These are phyloP conservation scores for Pelobates fuscus DNA, from an alignment of 2,113 vertebrate species.

Conservation along the genomic window DNA sequence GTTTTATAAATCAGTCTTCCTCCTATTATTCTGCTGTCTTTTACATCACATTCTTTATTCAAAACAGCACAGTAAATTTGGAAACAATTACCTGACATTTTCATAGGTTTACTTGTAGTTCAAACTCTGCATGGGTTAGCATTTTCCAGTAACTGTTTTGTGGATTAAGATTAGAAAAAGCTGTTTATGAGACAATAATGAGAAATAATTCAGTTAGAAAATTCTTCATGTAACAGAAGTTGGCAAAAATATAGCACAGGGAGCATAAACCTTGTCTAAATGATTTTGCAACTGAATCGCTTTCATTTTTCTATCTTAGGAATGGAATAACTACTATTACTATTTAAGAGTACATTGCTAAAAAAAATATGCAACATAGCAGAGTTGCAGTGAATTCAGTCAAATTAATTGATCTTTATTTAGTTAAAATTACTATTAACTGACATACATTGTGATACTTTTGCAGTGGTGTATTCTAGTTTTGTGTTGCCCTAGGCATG, in stretches of 20 bases:
- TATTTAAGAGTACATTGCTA: too few species aligned
- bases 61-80: constrained; percentile 30
- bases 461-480: too few species aligned
- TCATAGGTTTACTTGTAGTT: constrained; percentile 37
- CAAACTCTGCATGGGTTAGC: constrained; percentile 36
- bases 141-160: constrained; percentile 36
- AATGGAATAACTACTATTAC: too few species aligned
- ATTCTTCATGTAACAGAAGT: not conserved
- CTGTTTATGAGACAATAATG: constrained; percentile 12
- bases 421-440: too few species aligned
- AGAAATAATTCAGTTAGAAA: not conserved
- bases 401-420: too few species aligned
- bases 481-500: too few species aligned
- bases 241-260: not conserved
- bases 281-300: too few species aligned
- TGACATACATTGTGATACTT: too few species aligned
- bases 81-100: constrained; percentile 39
- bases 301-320: too few species aligned
- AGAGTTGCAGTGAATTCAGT: too few species aligned
- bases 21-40: not conserved
- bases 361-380: too few species aligned
- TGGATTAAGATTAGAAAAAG: constrained; percentile 33
- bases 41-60: constrained; percentile 23
- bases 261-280: too few species aligned
- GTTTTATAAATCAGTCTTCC: constrained; percentile 7